Conservation (phyloP, 2,888 invertebrate genomes). For the Noctua pronuba region DNA sequence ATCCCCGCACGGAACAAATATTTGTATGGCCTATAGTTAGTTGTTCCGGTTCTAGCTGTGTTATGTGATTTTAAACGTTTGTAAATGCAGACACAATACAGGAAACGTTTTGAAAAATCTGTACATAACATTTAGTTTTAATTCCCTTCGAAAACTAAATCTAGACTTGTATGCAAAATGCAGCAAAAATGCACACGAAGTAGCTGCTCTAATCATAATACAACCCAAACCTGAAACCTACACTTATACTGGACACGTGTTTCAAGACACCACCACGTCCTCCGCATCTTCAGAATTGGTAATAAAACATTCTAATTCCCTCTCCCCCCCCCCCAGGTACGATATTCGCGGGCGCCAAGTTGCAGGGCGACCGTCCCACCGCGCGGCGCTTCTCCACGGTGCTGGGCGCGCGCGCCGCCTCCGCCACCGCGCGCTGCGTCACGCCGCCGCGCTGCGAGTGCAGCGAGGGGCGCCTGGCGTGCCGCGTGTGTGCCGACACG, state of each 20-base stretch:
- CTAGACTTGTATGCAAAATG: neutral
- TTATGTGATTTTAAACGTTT: too few species aligned
- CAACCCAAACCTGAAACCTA: neutral
- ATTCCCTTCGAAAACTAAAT: neutral
- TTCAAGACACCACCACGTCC: neutral
- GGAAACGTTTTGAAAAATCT: too few species aligned
- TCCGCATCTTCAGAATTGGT: neutral
- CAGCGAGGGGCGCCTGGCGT: constrained; percentile 79
- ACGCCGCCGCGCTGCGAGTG: constrained; percentile 85
- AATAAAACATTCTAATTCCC: neutral
- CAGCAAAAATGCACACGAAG: too few species aligned
- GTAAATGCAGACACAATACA: too few species aligned
- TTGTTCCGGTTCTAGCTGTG: too few species aligned
- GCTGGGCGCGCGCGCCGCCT: constrained; percentile 77
- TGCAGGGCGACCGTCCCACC: constrained; percentile 81
- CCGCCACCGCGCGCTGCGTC: constrained; percentile 69
- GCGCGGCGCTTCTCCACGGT: constrained; percentile 85
- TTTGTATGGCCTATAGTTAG: neutral
- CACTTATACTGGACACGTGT: neutral
- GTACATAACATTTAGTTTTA: neutral
- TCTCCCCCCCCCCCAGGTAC: constrained; percentile 81
- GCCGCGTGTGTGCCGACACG: constrained; percentile 79
- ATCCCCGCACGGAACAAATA: neutral
- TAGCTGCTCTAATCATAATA: neutral
- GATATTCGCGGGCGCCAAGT: constrained; percentile 85